A percentile compares a stretch with the other conserved stretches of the same genome.
These are phyloP conservation scores for Cotesia chilonis DNA, from an alignment of 1,140 invertebrate species.

Conservation along the genomic window DNA sequence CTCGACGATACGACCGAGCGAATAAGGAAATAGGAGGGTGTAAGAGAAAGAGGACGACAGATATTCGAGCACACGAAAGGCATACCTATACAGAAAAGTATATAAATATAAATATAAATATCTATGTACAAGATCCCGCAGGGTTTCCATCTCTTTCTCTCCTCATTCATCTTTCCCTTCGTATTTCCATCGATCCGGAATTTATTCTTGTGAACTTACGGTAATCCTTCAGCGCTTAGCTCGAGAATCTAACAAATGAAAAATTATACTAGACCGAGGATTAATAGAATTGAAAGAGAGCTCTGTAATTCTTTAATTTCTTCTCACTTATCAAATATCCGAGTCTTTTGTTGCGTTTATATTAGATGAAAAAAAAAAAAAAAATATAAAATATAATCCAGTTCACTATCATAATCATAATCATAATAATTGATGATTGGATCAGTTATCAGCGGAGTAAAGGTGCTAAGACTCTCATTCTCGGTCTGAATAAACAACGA, in stretches of 20 bases:
- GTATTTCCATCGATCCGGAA: neutral
- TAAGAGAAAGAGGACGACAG: slow-evolving; percentile 6
- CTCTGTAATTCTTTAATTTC: neutral
- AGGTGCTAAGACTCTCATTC: too few species aligned
- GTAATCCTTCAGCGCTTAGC: neutral
- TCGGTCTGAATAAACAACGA: too few species aligned
- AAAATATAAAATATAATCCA: too few species aligned
- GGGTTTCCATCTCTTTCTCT: slow-evolving; percentile 7
- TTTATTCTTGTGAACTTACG: neutral
- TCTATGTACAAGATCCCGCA: neutral
- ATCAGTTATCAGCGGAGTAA: too few species aligned
- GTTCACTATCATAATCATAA: too few species aligned
- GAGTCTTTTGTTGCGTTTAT: too few species aligned
- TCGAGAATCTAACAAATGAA: neutral
- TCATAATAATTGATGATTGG: too few species aligned
- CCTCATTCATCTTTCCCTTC: neutral
- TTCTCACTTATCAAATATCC: too few species aligned
- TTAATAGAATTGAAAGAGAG: neutral
- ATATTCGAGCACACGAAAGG: neutral
- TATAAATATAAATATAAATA: slow-evolving; percentile 13
- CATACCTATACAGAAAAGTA: neutral
- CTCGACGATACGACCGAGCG: neutral
- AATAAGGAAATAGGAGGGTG: slow-evolving; percentile 2
- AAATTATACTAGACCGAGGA: neutral
- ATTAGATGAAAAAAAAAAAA: too few species aligned